Conservation (phyloP, 2,113 vertebrate genomes). For the Phyllostomus hastatus region DNA sequence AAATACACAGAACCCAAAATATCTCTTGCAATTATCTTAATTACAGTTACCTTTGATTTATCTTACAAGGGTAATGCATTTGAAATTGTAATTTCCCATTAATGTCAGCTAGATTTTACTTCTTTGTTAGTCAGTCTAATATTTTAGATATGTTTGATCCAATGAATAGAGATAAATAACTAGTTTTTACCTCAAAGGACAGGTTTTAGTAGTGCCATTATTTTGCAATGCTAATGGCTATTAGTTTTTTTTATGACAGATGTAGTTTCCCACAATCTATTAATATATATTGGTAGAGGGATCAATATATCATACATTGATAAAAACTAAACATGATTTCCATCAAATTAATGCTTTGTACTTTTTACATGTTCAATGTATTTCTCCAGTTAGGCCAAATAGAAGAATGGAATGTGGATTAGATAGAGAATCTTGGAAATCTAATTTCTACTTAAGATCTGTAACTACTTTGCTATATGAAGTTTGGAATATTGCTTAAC, state of each 20-base stretch:
- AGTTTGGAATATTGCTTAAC: not conserved
- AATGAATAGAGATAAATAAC: conserved; percentile 34
- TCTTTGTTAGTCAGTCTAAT: conserved; percentile 45
- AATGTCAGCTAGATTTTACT: conserved; percentile 49
- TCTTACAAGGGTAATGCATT: conserved; percentile 73
- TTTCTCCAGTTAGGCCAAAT: not conserved
- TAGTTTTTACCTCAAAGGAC: conserved; percentile 31
- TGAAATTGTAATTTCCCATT: conserved; percentile 76
- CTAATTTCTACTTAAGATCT: not conserved
- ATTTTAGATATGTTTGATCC: conserved; percentile 23
- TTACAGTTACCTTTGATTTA: conserved; percentile 74
- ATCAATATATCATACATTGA: not conserved
- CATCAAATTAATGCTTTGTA: not conserved
- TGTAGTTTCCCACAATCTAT: not conserved
- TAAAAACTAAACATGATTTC: not conserved
- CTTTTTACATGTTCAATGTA: not conserved
- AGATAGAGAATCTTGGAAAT: not conserved
- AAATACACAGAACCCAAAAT: conserved; percentile 73
- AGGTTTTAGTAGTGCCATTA: not conserved
- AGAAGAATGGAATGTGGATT: not conserved
- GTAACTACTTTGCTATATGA: not conserved
- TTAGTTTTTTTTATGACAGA: not conserved
- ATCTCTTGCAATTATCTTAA: conserved; percentile 77
- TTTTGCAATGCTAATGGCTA: not conserved
- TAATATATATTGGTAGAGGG: not conserved